Conservation (phyloP, 2,888 invertebrate species). For the Thalpophila matura region DNA sequence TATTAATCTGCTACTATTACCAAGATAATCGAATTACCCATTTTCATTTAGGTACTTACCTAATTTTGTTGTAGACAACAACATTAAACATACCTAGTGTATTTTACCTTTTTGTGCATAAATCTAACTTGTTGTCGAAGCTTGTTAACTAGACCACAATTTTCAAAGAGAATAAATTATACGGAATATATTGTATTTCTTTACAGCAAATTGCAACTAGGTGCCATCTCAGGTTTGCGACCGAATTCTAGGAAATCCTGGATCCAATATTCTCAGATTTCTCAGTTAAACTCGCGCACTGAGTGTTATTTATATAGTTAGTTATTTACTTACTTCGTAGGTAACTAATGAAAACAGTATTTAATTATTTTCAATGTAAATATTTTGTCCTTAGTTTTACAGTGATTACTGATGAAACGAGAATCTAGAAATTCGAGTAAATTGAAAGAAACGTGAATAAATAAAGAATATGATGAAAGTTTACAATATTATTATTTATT, state of each 20-base stretch:
- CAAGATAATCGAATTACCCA: no score
- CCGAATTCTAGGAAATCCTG: conserved; percentile 28
- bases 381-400: background rate
- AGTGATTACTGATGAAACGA: background rate
- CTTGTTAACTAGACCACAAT: background rate
- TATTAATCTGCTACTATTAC: no score
- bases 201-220: conserved; percentile 17
- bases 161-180: background rate
- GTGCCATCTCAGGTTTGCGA: conserved; percentile 3
- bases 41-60: no score
- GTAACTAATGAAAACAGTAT: background rate
- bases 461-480: no score
- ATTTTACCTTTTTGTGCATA: background rate
- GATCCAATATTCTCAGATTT: conserved; percentile 22
- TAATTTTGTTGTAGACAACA: no score
- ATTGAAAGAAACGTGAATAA: background rate
- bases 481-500: no score
- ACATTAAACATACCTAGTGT: background rate
- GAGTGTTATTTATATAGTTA: background rate
- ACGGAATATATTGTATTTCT: background rate
- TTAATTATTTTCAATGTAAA: no score
- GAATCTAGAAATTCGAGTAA: background rate
- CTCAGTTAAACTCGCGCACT: background rate
- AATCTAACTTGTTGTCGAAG: background rate
- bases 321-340: no score